Evolutionary conservation across 2,797 vertebrate species (phyloP).

Genomic region (Hippocampus kuda): DNA sequence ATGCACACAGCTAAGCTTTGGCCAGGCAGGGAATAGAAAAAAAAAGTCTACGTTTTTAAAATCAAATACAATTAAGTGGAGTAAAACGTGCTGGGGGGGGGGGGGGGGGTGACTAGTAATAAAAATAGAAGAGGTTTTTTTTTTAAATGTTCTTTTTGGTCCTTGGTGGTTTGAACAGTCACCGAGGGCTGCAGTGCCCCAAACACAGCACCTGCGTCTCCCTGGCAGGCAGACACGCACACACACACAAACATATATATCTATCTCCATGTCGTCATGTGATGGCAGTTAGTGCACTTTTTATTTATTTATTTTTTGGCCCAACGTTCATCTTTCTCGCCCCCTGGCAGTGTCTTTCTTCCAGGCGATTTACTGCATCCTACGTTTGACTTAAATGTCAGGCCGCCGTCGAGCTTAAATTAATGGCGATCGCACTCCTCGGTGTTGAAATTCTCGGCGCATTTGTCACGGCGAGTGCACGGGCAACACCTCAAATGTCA

Average conservation of each 20-base stretch:
- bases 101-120: background rate
- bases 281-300: background rate
- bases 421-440: background rate
- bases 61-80: background rate
- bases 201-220: constrained; percentile 6
- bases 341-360: background rate
- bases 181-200: background rate
- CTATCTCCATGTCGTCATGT: background rate
- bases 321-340: background rate
- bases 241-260: background rate
- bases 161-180: constrained; percentile 5
- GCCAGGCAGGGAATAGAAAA: background rate
- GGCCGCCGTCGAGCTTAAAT: background rate
- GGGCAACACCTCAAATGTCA: background rate
- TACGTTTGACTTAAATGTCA: constrained; percentile 4
- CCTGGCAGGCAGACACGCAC: background rate
- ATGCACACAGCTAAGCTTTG: background rate
- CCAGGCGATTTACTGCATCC: background rate
- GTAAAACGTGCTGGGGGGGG: background rate
- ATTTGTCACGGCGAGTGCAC: constrained; percentile 1
- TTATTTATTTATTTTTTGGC: background rate
- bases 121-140: background rate
- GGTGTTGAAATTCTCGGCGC: constrained; percentile 32
- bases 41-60: background rate
- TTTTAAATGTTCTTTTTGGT: background rate